Conservation (phyloP, 2,888 invertebrate genomes). For the Pyrgus malvae region DNA sequence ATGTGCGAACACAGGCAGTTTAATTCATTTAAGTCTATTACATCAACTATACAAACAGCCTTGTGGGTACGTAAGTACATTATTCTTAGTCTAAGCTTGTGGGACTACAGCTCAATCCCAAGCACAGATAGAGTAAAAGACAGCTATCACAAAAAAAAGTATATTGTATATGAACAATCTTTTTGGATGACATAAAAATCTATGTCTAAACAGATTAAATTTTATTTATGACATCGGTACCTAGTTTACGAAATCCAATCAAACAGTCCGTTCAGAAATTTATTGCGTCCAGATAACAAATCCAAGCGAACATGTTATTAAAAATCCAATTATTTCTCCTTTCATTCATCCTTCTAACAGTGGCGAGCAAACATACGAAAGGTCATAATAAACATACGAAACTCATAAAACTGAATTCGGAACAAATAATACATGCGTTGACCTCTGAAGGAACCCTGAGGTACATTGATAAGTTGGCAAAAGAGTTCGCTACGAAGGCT, state of each 20-base stretch:
- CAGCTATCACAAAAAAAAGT: no score
- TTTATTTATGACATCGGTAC: background rate
- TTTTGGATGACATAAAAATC: background rate
- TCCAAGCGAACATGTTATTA: constrained; percentile 38
- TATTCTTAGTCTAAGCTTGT: no score
- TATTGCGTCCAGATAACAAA: constrained; percentile 25
- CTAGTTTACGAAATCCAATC: constrained; percentile 19
- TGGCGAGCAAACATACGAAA: constrained; percentile 5
- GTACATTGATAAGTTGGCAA: constrained; percentile 41
- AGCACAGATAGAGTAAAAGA: no score
- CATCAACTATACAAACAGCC: no score
- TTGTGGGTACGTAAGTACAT: no score
- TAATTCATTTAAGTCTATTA: no score
- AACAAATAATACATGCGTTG: constrained; percentile 42
- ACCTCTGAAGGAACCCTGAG: constrained; percentile 39
- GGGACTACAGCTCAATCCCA: no score
- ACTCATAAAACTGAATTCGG: constrained; percentile 37
- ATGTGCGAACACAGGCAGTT: no score
- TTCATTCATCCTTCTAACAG: constrained; percentile 23
- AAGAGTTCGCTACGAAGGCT: constrained; percentile 42
- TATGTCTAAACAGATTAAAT: background rate
- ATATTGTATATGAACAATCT: no score
- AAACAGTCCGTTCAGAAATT: constrained; percentile 20
- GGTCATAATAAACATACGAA: no score
- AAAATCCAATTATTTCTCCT: constrained; percentile 36